Evolutionary conservation across 2,888 invertebrate species (phyloP).

Genomic region (Diarsia rubi): DNA sequence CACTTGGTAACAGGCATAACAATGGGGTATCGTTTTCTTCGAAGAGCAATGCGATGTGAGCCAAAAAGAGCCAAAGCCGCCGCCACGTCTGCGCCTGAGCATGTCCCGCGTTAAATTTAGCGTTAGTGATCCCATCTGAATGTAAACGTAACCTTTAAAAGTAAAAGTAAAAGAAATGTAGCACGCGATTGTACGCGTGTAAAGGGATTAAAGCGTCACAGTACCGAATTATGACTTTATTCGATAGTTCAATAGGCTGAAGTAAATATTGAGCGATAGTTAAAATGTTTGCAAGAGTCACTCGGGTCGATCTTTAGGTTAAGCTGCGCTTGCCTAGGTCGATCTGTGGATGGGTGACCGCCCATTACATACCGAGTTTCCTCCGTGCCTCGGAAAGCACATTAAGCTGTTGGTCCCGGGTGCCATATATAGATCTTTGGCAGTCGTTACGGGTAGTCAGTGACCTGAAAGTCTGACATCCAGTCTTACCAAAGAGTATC

Average conservation of each 20-base stretch:
- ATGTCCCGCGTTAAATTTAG: constrained; percentile 87
- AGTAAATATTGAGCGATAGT: not conserved
- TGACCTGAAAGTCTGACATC: too few relatives aligned
- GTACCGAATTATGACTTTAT: constrained; percentile 5
- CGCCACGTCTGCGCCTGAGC: constrained; percentile 78
- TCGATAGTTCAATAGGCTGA: not conserved
- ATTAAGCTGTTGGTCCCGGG: too few relatives aligned
- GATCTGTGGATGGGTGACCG: too few relatives aligned
- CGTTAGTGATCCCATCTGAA: constrained; percentile 87
- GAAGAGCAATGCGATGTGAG: constrained; percentile 71
- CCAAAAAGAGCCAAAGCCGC: constrained; percentile 73
- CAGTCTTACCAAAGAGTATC: too few relatives aligned
- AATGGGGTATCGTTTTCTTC: constrained; percentile 87
- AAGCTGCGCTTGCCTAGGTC: too few relatives aligned
- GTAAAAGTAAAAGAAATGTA: constrained; percentile 75
- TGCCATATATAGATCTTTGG: too few relatives aligned
- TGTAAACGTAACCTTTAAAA: constrained; percentile 75
- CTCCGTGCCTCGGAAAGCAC: too few relatives aligned
- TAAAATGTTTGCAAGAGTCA: constrained; percentile 2
- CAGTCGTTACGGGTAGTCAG: too few relatives aligned
- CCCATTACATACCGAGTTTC: too few relatives aligned
- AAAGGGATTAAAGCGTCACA: constrained; percentile 55
- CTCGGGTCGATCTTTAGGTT: too few relatives aligned
- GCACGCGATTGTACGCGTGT: constrained; percentile 48
- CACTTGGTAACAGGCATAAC: constrained; percentile 86